Evolutionary conservation across 2,888 invertebrate genomes (phyloP), one percentile per base, ranked within the genome.

Genomic region (Drosophila testacea): DNA sequence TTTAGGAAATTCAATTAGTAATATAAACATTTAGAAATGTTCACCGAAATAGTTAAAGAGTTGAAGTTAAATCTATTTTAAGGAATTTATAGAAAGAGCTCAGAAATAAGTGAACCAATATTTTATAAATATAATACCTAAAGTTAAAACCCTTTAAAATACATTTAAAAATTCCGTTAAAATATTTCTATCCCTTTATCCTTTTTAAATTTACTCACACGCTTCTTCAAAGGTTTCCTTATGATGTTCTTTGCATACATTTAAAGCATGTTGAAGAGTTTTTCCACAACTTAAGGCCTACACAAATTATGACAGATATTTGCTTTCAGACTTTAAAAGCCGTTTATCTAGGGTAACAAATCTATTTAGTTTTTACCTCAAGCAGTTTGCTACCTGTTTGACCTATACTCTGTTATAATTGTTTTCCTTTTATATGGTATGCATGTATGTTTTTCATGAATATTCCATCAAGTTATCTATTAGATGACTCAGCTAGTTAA

Each of bases 401-500:
- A 66, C 62, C 79, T 55, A 76, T 65, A 47, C 62, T 32, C 4
- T 44, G 1, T 44, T 44, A 51, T 74, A 79, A 79, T 74, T 77
- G 76, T 74, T 77, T 65, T 59, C 50, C 48, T 46, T 10, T 46
- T 47, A 36, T 41, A 30, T 39, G 22, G 22, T 22, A 22, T 22
- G 22, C 22, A 22, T 22, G 22, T 22, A 3, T 22, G 11, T n/a
- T 39, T 39, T 60, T 76, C 74, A 77, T 79, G 77, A 79, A 77
- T 77, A 77, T 79, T 74, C 76, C 75, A 70, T 69, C 55, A 52
- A 30, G 65, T 69, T 77, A 77, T 71, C 76, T 73, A 59, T 65
- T 63, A 56, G 77, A 77, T 83, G 83, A 83, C 83, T 83, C 88
- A 83, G 83, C 88, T 69, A 67, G 75, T 77, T 77, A 79, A 77